These are phyloP conservation scores for Harpagifer antarcticus DNA, from an alignment of 2,797 vertebrate species.

Conservation along the genomic window DNA sequence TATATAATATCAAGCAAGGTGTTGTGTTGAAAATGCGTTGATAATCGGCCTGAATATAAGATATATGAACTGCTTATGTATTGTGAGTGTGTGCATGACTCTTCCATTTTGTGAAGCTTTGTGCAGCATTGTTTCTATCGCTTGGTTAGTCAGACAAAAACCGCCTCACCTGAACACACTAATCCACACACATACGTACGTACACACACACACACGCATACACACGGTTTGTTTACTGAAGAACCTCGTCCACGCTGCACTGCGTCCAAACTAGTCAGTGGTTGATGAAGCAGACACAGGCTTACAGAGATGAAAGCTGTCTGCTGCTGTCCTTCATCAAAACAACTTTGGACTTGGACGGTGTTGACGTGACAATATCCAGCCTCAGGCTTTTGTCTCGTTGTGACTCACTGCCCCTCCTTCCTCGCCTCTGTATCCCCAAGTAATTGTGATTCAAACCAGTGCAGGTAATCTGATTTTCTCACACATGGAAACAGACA, in stretches of 20 bases:
- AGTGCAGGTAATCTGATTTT: constrained; percentile 12
- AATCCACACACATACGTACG: constrained; percentile 7
- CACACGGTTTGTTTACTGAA: constrained; percentile 16
- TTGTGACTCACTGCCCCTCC: constrained; percentile 10
- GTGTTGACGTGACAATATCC: constrained; percentile 32
- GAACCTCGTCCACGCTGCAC: constrained; percentile 1
- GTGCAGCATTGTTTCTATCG: constrained; percentile 1
- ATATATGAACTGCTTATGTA: neutral
- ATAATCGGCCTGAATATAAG: constrained; percentile 26
- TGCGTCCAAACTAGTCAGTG: constrained; percentile 23
- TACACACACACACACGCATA: constrained; percentile 17
- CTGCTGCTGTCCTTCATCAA: constrained; percentile 24
- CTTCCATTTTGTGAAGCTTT: constrained; percentile 7
- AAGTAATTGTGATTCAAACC: constrained; percentile 17
- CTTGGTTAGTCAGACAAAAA: constrained; percentile 16
- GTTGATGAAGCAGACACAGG: constrained; percentile 40
- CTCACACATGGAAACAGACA: constrained; percentile 2
- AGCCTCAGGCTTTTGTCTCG: constrained; percentile 35
- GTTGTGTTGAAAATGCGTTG: constrained; percentile 21
- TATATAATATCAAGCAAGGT: constrained; percentile 31
- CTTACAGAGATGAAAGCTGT: constrained; percentile 20
- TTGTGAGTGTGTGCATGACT: neutral
- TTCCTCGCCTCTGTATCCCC: constrained; percentile 15
- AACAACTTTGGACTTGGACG: constrained; percentile 33
- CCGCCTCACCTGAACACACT: constrained; percentile 1